These are phyloP conservation scores for Glaucopsyche alexis DNA, from an alignment of 2,888 invertebrate genomes.

Conservation along the genomic window DNA sequence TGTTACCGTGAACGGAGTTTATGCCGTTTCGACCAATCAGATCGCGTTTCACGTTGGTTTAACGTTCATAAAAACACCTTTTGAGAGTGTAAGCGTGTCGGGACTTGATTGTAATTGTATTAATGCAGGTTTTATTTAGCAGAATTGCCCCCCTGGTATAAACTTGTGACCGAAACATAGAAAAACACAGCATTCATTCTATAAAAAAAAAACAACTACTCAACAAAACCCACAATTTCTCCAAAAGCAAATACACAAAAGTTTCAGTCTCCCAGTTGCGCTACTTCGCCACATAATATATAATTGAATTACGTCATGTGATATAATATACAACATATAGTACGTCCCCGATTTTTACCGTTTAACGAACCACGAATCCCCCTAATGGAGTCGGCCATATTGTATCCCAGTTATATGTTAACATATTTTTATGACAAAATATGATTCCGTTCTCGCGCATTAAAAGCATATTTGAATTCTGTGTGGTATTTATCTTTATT, in stretches of 20 bases:
- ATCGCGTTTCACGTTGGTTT: too few species aligned
- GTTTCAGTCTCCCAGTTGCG: too few species aligned
- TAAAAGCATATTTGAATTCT: background rate
- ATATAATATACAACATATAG: background rate
- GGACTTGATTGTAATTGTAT: too few species aligned
- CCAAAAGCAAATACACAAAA: background rate
- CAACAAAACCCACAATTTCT: background rate
- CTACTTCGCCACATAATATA: background rate
- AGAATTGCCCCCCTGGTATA: too few species aligned
- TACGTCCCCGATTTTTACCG: background rate
- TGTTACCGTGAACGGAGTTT: too few species aligned
- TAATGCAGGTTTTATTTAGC: too few species aligned
- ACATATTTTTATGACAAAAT: conserved; percentile 19
- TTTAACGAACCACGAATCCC: conserved; percentile 15
- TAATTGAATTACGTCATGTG: background rate
- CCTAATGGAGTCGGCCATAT: conserved; percentile 8
- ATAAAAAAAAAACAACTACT: background rate
- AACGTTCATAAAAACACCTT: too few species aligned
- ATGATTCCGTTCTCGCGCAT: background rate
- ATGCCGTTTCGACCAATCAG: too few species aligned
- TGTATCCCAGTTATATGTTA: conserved; percentile 14
- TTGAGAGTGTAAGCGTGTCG: too few species aligned
- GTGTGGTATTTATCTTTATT: background rate
- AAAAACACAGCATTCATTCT: too few species aligned
- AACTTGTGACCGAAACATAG: too few species aligned